Conservation (phyloP, 2,888 invertebrate genomes). For the Pristionchus entomophagus region DNA sequence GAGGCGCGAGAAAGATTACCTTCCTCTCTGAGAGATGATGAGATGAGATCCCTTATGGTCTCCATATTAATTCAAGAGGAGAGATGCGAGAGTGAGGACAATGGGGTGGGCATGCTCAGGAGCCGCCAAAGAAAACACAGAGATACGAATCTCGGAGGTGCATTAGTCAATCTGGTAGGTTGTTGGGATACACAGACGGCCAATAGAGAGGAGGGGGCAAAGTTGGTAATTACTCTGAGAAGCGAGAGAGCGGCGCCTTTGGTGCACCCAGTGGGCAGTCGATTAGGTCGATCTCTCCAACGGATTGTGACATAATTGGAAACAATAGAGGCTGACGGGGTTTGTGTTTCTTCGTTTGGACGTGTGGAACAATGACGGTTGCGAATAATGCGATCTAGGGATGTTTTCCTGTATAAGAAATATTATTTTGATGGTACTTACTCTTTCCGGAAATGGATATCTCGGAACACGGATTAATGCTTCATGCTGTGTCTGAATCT, state of each 20-base stretch:
- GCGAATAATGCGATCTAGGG: too few species aligned
- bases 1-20: conserved; percentile 12
- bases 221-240: conserved; percentile 23
- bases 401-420: too few species aligned
- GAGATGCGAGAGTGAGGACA: background rate
- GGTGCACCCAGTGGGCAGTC: background rate
- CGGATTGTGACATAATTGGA: background rate
- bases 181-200: background rate
- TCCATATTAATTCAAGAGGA: conserved; percentile 21
- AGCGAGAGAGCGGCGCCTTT: background rate
- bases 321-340: background rate
- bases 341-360: too few species aligned
- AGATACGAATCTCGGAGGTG: background rate
- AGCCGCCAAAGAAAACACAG: conserved; percentile 1
- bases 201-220: background rate
- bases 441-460: too few species aligned
- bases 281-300: background rate
- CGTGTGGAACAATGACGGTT: too few species aligned
- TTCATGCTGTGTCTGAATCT: too few species aligned
- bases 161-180: conserved; percentile 18
- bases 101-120: background rate
- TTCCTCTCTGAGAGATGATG: background rate
- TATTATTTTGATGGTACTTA: too few species aligned
- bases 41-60: background rate
- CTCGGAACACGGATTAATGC: too few species aligned